These are phyloP conservation scores for Stenolophus ochropezus DNA, from an alignment of 2,888 invertebrate genomes.

Conservation along the genomic window DNA sequence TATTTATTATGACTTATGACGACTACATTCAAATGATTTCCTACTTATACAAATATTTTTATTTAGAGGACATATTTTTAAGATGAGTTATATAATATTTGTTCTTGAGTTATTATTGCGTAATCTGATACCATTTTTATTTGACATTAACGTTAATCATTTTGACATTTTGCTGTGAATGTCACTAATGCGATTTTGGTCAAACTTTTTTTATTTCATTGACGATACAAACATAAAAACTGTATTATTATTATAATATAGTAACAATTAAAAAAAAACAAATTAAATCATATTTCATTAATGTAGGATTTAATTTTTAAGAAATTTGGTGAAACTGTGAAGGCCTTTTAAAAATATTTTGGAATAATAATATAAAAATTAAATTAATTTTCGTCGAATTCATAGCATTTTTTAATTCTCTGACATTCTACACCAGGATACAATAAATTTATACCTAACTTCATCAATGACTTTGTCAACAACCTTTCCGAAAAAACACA, in stretches of 20 bases:
- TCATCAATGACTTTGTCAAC: conserved; percentile 40
- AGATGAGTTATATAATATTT: background rate
- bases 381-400: background rate
- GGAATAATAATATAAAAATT: background rate
- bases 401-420: background rate
- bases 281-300: background rate
- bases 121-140: conserved; percentile 32
- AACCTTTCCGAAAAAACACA: background rate
- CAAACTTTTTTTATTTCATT: background rate
- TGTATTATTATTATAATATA: background rate
- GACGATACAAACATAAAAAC: background rate
- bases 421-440: conserved; percentile 25
- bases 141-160: conserved; percentile 22
- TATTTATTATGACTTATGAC: too few species aligned
- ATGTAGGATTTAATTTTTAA: background rate
- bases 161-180: conserved; percentile 8
- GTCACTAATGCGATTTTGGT: background rate
- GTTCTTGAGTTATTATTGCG: background rate
- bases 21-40: too few species aligned
- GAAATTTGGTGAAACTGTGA: background rate
- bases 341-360: too few species aligned
- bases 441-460: background rate
- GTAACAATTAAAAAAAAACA: background rate
- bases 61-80: background rate
- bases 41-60: too few species aligned